A percentile compares a stretch with the other conserved stretches of the same genome.
Evolutionary conservation across 2,888 invertebrate genomes (phyloP).

Genomic region (Scaptomyza caliginosa): DNA sequence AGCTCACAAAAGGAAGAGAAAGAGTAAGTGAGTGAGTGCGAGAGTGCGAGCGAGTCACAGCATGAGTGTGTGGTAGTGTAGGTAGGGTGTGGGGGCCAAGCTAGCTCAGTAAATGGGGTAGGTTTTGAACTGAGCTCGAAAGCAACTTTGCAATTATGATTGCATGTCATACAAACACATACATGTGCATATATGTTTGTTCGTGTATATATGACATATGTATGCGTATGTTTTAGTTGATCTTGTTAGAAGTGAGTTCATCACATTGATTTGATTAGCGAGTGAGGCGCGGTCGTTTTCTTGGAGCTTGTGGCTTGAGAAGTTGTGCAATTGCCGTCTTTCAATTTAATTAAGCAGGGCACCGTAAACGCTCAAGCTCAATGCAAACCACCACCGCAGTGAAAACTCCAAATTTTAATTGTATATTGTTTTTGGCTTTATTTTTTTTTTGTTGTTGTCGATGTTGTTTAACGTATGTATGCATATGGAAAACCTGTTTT

Average conservation of each 20-base stretch:
- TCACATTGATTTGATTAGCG: constrained; percentile 60
- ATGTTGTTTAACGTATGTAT: neutral
- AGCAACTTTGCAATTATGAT: constrained; percentile 58
- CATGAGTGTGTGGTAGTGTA: neutral
- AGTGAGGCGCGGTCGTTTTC: constrained; percentile 41
- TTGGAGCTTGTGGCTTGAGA: constrained; percentile 1
- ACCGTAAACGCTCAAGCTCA: constrained; percentile 23
- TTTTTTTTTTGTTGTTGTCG: constrained; percentile 2
- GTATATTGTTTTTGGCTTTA: constrained; percentile 15
- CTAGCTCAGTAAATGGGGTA: constrained; percentile 49
- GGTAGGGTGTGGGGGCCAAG: neutral
- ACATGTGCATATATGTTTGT: neutral
- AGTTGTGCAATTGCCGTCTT: constrained; percentile 45
- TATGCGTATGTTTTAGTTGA: constrained; percentile 31
- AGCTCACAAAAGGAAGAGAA: constrained; percentile 7
- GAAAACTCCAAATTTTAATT: constrained; percentile 45
- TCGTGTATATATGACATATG: neutral
- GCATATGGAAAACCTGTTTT: constrained; percentile 52
- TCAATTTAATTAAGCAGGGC: constrained; percentile 43
- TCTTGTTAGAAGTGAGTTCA: constrained; percentile 60
- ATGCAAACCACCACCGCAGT: constrained; percentile 60
- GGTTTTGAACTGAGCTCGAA: constrained; percentile 45
- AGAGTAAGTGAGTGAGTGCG: constrained; percentile 28
- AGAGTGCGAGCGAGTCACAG: constrained; percentile 1
- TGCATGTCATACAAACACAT: constrained; percentile 43